Base-by-base conservation (phyloP, 2,888 invertebrate genomes). In the Drosophila subsilvestris region DNA sequence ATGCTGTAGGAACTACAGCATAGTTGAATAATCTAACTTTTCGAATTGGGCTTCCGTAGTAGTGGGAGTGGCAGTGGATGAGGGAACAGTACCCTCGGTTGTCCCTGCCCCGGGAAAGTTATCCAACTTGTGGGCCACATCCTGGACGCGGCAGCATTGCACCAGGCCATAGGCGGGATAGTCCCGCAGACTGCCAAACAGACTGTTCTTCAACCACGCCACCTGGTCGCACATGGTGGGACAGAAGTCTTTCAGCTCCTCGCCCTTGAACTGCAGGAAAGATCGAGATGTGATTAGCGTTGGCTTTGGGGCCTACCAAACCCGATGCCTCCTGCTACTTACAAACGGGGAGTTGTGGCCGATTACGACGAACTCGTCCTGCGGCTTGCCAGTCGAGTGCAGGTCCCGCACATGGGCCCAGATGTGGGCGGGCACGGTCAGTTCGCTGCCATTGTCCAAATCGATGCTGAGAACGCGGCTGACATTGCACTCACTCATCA, bases 321-420 rank as follows among this genome's bases (percentile, higher is more conserved):
- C 5, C 5, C 25, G 25, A 17, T 17, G 2, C 17, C 5, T 3
- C 3, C 4, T 20, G 27, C 0, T 12, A 69, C 82, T 57, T 66
- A 80, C 80, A 5, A 84, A 73, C 0, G 80, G 80, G 0, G 79
- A 61, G 25, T 81, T 81, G 54, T 81, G 63, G 8, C 53, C 80
- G 10, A 81, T 47, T 2, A 84, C 17, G 7, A 84, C 81, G n/a
- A 81, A 61, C 25, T 79, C 78, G 25, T 74, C 76, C 1, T 25
- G 45, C 7, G 7, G 47, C 37, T 18, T 51, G 0, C 22, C 42
- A 3, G 22, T 44, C 5, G 60, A 17, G 18, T 57, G 9, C 12
- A 78, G n/a, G 14, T 59, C 37, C 27, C 61, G 68, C 1, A 84
- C 59, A 67, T 84, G 70, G 2, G 81, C 79, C 85, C 80, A 81